Percentiles rank a stretch among this genome's conserved stretches.
These are phyloP conservation scores for Euplagia quadripunctaria DNA, from an alignment of 2,888 invertebrate species.

Conservation along the genomic window DNA sequence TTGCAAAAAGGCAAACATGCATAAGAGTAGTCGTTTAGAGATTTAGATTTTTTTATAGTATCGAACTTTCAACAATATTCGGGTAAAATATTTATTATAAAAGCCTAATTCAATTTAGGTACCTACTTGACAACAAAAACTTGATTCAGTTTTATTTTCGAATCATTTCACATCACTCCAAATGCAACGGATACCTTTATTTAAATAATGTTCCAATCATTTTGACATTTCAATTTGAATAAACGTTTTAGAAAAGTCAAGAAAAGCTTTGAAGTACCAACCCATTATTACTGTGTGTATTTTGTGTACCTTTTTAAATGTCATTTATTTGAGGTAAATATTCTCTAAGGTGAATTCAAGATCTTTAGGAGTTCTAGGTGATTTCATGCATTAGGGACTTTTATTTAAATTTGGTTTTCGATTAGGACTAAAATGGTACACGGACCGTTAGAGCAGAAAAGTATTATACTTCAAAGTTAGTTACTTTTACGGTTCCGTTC, in stretches of 20 bases:
- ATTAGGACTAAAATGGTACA: no score
- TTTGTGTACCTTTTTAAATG: neutral
- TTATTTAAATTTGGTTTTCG: no score
- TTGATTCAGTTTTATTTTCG: neutral
- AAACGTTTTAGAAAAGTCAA: neutral
- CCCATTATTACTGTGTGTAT: neutral
- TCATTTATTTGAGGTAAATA: neutral
- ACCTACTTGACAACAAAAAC: neutral
- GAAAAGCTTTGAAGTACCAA: constrained; percentile 1
- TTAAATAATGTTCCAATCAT: neutral
- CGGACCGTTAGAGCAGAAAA: no score
- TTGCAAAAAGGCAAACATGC: no score
- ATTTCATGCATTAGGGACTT: no score
- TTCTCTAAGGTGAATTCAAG: neutral
- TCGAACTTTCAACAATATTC: neutral
- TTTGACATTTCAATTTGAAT: constrained; percentile 12
- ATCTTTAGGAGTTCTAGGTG: neutral
- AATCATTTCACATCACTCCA: neutral
- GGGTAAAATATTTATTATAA: neutral
- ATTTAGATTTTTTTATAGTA: neutral
- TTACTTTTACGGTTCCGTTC: no score
- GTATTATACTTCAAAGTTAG: no score
- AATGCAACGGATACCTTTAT: neutral
- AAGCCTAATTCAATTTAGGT: constrained; percentile 11
- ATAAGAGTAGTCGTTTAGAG: neutral